phyloP scores from a whole-genome alignment of 2,797 vertebrate species.

The Sebastes oblongus region DNA sequence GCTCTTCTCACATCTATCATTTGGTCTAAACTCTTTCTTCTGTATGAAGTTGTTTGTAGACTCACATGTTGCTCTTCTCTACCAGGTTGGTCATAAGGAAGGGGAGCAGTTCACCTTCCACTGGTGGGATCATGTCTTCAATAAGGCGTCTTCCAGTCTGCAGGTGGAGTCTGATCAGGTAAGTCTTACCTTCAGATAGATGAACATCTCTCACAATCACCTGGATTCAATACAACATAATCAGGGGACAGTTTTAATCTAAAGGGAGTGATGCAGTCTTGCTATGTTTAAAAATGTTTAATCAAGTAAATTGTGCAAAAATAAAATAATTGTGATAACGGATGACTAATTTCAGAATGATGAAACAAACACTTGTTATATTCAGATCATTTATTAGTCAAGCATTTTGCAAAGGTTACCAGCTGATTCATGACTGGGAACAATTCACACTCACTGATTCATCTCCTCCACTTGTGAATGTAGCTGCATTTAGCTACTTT shows the following conservation, averaged over 20 bases:
- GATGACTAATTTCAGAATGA: not conserved
- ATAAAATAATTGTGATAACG: not conserved
- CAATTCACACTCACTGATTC: not conserved
- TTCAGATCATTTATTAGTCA: not conserved
- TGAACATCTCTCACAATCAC: not conserved
- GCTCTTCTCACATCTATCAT: not conserved
- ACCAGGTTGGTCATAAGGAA: conserved; percentile 86
- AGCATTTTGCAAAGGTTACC: not conserved
- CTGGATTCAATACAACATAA: not conserved
- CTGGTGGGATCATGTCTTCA: conserved; percentile 98
- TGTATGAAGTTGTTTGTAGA: not conserved
- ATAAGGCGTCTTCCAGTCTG: conserved; percentile 88
- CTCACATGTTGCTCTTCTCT: not conserved
- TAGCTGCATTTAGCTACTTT: not conserved
- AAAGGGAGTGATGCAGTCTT: not conserved
- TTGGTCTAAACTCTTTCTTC: not conserved
- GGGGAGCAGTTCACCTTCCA: conserved; percentile 92
- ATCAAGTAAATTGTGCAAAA: not conserved
- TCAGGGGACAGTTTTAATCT: too few species aligned
- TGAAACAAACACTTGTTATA: not conserved
- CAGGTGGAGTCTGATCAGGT: conserved; percentile 86
- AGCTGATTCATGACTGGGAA: not conserved
- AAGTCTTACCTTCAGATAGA: not conserved
- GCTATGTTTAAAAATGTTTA: not conserved
- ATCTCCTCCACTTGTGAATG: not conserved